Evolutionary conservation across 2,113 vertebrate genomes (phyloP).

Genomic region (Chamaetylas fuelleborni): DNA sequence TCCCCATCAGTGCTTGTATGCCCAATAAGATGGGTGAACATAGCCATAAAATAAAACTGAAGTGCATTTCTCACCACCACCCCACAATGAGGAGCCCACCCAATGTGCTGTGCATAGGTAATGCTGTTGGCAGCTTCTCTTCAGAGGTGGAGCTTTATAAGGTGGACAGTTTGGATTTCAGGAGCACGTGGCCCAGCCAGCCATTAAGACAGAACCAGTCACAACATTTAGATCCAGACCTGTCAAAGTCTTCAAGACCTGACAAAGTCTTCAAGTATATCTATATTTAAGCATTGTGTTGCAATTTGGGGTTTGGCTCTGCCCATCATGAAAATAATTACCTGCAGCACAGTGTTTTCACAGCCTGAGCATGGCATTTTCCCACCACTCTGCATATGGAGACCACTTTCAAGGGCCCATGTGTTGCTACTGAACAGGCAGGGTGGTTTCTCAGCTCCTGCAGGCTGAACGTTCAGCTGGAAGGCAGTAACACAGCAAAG

Average conservation of each 20-base stretch:
- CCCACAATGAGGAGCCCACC: neutral
- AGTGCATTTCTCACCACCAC: neutral
- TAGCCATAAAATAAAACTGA: neutral
- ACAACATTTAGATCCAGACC: neutral
- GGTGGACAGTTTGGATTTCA: neutral
- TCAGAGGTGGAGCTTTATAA: neutral
- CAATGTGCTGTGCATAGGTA: neutral
- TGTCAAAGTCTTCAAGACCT: neutral
- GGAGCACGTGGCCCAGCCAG: rapidly evolving
- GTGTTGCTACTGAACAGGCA: neutral
- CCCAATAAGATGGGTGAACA: neutral
- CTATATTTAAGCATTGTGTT: neutral
- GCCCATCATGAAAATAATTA: neutral
- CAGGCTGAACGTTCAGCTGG: neutral
- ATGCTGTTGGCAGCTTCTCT: neutral
- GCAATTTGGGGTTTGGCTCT: neutral
- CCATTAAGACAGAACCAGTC: neutral
- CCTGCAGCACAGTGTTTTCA: neutral
- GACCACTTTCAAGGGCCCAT: neutral
- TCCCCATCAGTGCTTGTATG: neutral
- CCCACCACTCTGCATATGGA: neutral
- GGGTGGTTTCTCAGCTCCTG: neutral
- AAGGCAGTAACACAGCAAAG: neutral
- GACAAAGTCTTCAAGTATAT: neutral
- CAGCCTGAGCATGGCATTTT: neutral